phyloP scores from a whole-genome alignment of 2,113 vertebrate genomes.

The Limanda limanda region DNA sequence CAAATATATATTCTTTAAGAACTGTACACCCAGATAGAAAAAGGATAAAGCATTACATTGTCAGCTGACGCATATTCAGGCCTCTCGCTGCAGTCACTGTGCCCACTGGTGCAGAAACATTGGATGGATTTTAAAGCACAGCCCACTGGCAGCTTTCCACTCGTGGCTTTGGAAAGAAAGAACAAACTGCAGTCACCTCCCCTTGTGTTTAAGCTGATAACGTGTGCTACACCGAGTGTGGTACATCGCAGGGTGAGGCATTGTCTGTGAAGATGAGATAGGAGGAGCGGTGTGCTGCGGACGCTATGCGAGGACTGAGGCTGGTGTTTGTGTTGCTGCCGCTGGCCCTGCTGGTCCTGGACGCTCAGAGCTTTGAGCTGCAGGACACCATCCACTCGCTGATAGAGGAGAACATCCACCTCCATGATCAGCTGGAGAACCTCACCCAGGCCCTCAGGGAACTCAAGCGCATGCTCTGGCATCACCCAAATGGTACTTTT shows the following conservation, averaged over 20 bases:
- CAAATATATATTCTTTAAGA: too few species aligned
- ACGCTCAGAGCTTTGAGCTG: constrained; percentile 77
- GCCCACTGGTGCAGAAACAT: constrained; percentile 63
- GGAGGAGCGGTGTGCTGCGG: not conserved
- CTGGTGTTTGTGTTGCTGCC: constrained; percentile 29
- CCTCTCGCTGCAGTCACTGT: constrained; percentile 1
- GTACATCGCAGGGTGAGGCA: not conserved
- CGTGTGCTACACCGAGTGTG: not conserved
- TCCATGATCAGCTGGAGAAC: constrained; percentile 85
- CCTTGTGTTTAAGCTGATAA: constrained; percentile 38
- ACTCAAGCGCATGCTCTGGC: constrained; percentile 79
- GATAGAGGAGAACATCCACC: constrained; percentile 84
- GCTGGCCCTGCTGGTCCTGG: constrained; percentile 51
- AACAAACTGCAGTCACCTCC: constrained; percentile 35
- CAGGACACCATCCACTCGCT: constrained; percentile 85
- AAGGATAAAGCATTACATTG: not conserved
- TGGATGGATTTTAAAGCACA: constrained; percentile 75
- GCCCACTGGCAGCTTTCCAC: constrained; percentile 71
- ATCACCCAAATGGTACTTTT: constrained; percentile 77
- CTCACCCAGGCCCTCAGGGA: constrained; percentile 81
- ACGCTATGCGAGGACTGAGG: constrained; percentile 45
- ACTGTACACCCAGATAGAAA: not conserved
- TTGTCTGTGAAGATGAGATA: constrained; percentile 40
- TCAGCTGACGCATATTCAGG: not conserved
- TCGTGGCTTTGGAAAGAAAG: constrained; percentile 50